These are phyloP conservation scores for Ophraella communa DNA, from an alignment of 2,888 invertebrate species.

Conservation along the genomic window DNA sequence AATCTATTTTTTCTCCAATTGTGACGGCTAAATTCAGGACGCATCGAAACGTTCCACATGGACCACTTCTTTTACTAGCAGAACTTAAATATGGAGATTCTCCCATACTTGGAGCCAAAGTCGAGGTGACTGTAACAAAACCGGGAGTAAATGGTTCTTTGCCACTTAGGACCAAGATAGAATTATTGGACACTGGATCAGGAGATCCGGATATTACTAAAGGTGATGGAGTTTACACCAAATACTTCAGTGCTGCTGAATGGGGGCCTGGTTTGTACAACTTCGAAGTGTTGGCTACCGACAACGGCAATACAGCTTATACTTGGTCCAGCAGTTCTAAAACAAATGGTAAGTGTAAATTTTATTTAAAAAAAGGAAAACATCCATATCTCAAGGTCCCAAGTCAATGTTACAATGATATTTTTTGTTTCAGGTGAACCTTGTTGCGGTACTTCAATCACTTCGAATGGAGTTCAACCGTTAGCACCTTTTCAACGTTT, in stretches of 20 bases:
- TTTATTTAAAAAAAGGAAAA: too few relatives aligned
- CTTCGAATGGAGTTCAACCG: slow-evolving; percentile 60
- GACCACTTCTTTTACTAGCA: slow-evolving; percentile 62
- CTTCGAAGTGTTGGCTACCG: slow-evolving; percentile 62
- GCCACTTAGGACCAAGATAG: slow-evolving; percentile 57
- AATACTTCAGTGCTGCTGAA: slow-evolving; percentile 64
- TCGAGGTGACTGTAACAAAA: slow-evolving; percentile 62
- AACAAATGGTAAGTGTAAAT: slow-evolving; percentile 47
- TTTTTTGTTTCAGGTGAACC: slow-evolving; percentile 51
- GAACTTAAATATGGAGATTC: slow-evolving; percentile 64
- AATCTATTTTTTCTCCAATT: slow-evolving; percentile 57
- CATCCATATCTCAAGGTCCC: too few relatives aligned
- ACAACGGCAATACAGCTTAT: slow-evolving; percentile 65
- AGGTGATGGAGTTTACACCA: slow-evolving; percentile 71
- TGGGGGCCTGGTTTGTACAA: slow-evolving; percentile 62
- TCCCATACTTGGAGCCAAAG: slow-evolving; percentile 66
- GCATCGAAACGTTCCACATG: slow-evolving; percentile 52
- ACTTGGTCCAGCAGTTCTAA: slow-evolving; percentile 57
- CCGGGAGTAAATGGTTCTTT: slow-evolving; percentile 53
- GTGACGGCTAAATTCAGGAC: slow-evolving; percentile 63
- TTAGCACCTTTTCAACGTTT: slow-evolving; percentile 63
- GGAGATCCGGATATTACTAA: slow-evolving; percentile 71
- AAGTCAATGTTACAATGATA: not conserved
- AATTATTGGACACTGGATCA: slow-evolving; percentile 66
- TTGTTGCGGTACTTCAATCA: slow-evolving; percentile 65